phyloP scores from a whole-genome alignment of 2,888 invertebrate genomes.

The Rhamphomyia laevipes region DNA sequence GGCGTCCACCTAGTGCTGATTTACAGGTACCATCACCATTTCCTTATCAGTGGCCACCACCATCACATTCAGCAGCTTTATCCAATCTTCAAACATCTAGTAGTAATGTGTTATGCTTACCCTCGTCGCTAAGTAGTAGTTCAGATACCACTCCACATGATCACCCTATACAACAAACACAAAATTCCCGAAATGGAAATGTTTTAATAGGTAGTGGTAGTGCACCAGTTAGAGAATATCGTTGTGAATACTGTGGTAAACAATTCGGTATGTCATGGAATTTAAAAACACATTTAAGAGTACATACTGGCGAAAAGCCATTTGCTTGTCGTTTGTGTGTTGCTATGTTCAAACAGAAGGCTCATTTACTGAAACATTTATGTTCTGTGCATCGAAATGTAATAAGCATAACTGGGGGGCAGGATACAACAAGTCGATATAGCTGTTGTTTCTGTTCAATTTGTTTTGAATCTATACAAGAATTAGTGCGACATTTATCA shows the following conservation, averaged over 20 bases:
- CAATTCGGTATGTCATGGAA: constrained; percentile 91
- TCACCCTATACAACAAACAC: constrained; percentile 13
- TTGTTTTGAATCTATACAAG: constrained; percentile 75
- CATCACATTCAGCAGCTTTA: constrained; percentile 28
- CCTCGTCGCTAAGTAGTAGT: constrained; percentile 14
- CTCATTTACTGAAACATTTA: constrained; percentile 74
- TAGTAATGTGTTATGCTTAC: constrained; percentile 12
- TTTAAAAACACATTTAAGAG: constrained; percentile 75
- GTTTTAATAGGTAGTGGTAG: constrained; percentile 21
- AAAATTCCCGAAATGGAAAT: constrained; percentile 13
- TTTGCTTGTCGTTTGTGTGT: constrained; percentile 81
- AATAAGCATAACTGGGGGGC: constrained; percentile 54
- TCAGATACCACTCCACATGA: constrained; percentile 15
- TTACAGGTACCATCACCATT: constrained; percentile 43
- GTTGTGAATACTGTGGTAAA: constrained; percentile 81
- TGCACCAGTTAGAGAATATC: constrained; percentile 61
- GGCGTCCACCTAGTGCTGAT: constrained; percentile 54
- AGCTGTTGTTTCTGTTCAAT: constrained; percentile 82
- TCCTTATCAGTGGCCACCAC: constrained; percentile 36
- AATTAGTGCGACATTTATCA: constrained; percentile 74
- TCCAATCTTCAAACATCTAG: constrained; percentile 17
- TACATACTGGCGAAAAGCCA: constrained; percentile 81
- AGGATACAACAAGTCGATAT: constrained; percentile 63
- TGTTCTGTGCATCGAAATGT: constrained; percentile 83
- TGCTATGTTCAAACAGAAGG: constrained; percentile 87